Evolutionary conservation across 30 jellyfish, hydroid and myxozoan genomes (phyloP), one percentile per base, ranked within the genome.

Genomic region (Clytia hemisphaerica): DNA sequence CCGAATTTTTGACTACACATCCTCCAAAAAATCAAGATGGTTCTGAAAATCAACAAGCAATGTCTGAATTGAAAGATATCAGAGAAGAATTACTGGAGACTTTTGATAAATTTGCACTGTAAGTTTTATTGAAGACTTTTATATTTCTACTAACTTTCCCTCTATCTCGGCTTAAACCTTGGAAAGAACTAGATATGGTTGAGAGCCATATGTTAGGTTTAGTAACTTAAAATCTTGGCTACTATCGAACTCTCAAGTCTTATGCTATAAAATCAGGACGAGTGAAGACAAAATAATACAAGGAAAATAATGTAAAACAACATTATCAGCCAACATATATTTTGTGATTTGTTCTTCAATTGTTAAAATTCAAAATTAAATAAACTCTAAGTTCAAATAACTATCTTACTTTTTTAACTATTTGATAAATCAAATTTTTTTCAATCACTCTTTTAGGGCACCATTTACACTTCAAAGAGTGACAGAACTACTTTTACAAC

Each of bases 391-490:
- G n/a, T n/a, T n/a, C n/a, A n/a, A n/a, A n/a, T n/a, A n/a, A n/a
- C n/a, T n/a, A n/a, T n/a, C n/a, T n/a, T n/a, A n/a, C n/a, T n/a
- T n/a, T n/a, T n/a, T n/a, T n/a, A n/a, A n/a, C n/a, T n/a, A n/a
- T n/a, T n/a, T n/a, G n/a, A n/a, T n/a, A n/a, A 7, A 22, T 59
- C 25, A 10, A 18, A 16, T 66, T 37, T 14, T 24, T 36, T 38
- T 9, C 15, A n/a, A 12, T 48, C 49, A 19, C n/a, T 47, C 25
- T 69, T 66, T 33, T 68, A 86, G 96, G 78, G 96, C 96, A 2
- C 96, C 96, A 7, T 86, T 86, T 47, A 86, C 96, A 0, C 24
- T 86, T 22, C 95, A 83, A 40, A 83, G 95, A 45, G 53, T 83
- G 19, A 35, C 96, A 4, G 96, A 86, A 66, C 73, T 86, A 49